phyloP scores from a whole-genome alignment of 2,797 vertebrate species.

The Galaxias olidus region DNA sequence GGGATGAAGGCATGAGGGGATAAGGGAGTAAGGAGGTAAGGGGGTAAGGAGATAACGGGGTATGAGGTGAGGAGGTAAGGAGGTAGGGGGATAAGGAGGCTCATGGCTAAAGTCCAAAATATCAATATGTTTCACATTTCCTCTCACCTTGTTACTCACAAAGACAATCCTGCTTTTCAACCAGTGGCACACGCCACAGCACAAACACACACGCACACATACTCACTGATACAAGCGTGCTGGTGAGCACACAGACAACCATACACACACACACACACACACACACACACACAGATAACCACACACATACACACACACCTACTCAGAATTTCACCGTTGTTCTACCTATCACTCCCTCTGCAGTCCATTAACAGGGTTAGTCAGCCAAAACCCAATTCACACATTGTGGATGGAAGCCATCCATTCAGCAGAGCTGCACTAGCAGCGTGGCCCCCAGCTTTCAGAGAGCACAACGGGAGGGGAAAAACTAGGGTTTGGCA shows the following conservation, averaged over 20 bases:
- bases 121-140: slow-evolving; percentile 46
- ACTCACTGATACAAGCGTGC: too few relatives aligned
- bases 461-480: too few relatives aligned
- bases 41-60: too few relatives aligned
- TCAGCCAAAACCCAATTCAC: slow-evolving; percentile 53
- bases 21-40: too few relatives aligned
- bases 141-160: slow-evolving; percentile 48
- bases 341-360: slow-evolving; percentile 39
- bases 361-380: slow-evolving; percentile 59
- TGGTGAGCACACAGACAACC: too few relatives aligned
- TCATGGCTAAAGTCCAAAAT: slow-evolving; percentile 43
- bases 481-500: too few relatives aligned
- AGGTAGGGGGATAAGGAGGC: neutral
- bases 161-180: slow-evolving; percentile 29
- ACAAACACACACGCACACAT: too few relatives aligned
- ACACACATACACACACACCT: slow-evolving; percentile 18
- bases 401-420: slow-evolving; percentile 50
- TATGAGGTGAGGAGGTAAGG: too few relatives aligned
- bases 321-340: neutral
- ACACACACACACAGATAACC: slow-evolving; percentile 6
- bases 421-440: slow-evolving; percentile 39
- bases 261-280: slow-evolving; percentile 12
- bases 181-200: slow-evolving; percentile 21
- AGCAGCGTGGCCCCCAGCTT: neutral
- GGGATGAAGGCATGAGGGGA: too few relatives aligned